phyloP scores from a whole-genome alignment of 1,140 invertebrate genomes.

The Meteorus sp. region DNA sequence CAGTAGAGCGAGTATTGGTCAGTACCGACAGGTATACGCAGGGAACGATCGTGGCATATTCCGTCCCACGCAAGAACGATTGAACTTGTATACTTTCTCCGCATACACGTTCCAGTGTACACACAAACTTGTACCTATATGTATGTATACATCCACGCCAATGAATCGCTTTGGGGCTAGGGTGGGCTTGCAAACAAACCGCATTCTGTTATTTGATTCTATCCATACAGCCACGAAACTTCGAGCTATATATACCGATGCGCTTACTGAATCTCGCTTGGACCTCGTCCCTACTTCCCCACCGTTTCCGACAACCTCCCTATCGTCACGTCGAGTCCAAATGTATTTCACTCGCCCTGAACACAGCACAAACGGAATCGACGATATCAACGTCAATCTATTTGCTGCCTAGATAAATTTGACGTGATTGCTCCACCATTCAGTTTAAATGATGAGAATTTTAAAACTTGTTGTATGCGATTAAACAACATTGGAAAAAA shows the following conservation, averaged over 20 bases:
- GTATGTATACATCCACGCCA: neutral
- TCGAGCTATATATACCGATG: neutral
- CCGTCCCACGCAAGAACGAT: too few relatives aligned
- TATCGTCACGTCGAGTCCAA: conserved; percentile 5
- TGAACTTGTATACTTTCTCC: too few relatives aligned
- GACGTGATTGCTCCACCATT: neutral
- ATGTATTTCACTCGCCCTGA: neutral
- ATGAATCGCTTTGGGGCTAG: neutral
- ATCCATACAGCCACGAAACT: conserved; percentile 15
- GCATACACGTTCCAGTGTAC: too few relatives aligned
- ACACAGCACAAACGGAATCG: neutral
- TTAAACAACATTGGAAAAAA: too few relatives aligned
- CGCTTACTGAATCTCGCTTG: neutral
- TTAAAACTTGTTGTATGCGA: too few relatives aligned
- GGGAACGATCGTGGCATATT: too few relatives aligned
- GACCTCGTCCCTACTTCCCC: too few relatives aligned
- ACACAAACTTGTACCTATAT: conserved; percentile 16
- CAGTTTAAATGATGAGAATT: neutral
- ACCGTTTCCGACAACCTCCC: too few relatives aligned
- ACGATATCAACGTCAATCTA: neutral
- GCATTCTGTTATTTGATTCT: conserved; percentile 47
- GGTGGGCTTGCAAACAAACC: conserved; percentile 46
- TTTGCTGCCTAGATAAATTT: neutral
- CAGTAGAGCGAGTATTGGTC: too few relatives aligned
- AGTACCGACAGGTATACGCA: too few relatives aligned